A percentile compares a stretch with the other conserved stretches of the same genome.
phyloP scores from a whole-genome alignment of 2,888 invertebrate genomes.

The Capitulum mitella region DNA sequence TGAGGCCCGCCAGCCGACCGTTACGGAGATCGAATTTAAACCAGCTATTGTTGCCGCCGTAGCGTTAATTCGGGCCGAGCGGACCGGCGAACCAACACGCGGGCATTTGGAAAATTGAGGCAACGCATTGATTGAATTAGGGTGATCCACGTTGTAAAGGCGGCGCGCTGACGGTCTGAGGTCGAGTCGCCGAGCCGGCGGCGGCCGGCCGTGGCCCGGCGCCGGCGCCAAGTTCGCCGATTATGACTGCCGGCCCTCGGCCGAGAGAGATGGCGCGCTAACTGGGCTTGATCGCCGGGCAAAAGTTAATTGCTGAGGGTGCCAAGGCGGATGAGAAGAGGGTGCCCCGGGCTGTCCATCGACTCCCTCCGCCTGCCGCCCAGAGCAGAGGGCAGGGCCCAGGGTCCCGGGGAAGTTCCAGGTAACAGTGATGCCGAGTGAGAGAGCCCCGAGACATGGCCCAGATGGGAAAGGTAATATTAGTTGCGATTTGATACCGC shows the following conservation, averaged over 20 bases:
- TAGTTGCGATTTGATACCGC: too few species aligned
- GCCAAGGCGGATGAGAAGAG: neutral
- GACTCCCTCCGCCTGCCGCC: too few species aligned
- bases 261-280: neutral
- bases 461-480: too few species aligned
- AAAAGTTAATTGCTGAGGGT: slow-evolving; percentile 7
- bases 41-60: neutral
- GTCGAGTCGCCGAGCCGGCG: neutral
- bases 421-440: too few species aligned
- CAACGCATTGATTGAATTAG: neutral
- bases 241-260: neutral
- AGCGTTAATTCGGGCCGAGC: neutral
- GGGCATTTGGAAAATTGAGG: slow-evolving; percentile 7
- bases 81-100: neutral
- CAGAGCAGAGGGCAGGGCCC: too few species aligned
- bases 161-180: neutral
- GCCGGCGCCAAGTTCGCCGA: neutral
- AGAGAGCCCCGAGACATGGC: too few species aligned
- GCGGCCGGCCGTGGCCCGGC: neutral
- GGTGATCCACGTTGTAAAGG: neutral
- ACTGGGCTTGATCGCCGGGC: neutral
- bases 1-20: neutral
- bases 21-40: slow-evolving; percentile 10
- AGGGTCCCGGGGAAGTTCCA: too few species aligned
- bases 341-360: too few species aligned